Percentiles rank a stretch among this genome's conserved stretches.
Conservation (phyloP, 1,140 invertebrate genomes). For the Drosophila ercepeae region DNA sequence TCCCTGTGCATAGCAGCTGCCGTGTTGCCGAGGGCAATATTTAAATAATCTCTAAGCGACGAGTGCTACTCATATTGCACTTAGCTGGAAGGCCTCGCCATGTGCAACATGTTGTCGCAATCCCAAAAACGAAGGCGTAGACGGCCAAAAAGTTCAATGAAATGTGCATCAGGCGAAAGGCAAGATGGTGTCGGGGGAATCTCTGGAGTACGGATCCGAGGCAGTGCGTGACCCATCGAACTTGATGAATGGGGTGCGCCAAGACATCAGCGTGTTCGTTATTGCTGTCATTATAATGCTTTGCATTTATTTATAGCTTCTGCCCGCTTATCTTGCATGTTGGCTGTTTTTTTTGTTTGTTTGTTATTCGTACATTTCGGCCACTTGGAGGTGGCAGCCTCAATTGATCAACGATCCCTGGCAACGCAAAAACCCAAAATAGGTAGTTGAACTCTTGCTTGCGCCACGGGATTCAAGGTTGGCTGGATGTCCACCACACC, state of each 20-base stretch:
- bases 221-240: conserved; percentile 62
- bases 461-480: conserved; percentile 60
- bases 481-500: conserved; percentile 12
- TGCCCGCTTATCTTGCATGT: conserved; percentile 37
- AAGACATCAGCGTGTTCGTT: conserved; percentile 70
- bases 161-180: conserved; percentile 28
- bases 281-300: conserved; percentile 79
- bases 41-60: conserved; percentile 69
- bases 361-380: conserved; percentile 17
- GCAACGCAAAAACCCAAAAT: conserved; percentile 26
- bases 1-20: conserved; percentile 36
- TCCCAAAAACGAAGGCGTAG: conserved; percentile 40
- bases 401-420: conserved; percentile 39
- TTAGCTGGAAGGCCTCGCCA: conserved; percentile 60
- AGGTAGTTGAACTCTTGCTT: conserved; percentile 66
- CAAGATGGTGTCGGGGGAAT: neutral
- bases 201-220: conserved; percentile 14
- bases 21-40: conserved; percentile 47
- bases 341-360: conserved; percentile 16
- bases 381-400: conserved; percentile 28
- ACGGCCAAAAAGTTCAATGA: conserved; percentile 64
- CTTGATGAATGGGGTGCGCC: conserved; percentile 78
- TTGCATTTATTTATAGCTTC: conserved; percentile 72
- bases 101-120: conserved; percentile 78
- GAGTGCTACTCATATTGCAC: conserved; percentile 79